phyloP scores from a whole-genome alignment of 1,140 invertebrate genomes.

The Onthophagus taurus region DNA sequence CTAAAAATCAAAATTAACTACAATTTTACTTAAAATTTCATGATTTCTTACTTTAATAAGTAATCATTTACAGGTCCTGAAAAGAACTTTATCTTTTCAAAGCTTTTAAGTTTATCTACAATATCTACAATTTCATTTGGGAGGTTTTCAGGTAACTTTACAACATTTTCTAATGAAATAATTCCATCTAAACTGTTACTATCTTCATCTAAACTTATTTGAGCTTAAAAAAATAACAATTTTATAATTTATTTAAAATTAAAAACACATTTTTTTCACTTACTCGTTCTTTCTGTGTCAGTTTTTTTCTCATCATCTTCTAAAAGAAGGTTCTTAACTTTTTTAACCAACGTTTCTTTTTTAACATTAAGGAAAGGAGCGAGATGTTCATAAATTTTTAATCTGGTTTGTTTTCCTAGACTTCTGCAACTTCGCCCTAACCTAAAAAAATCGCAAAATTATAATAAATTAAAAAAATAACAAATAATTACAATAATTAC shows the following conservation, averaged over 20 bases:
- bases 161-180: too few species aligned
- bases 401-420: conserved; percentile 39
- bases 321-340: conserved; percentile 54
- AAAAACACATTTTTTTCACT: too few species aligned
- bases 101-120: conserved; percentile 48
- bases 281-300: too few species aligned
- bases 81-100: conserved; percentile 55
- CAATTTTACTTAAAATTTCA: neutral
- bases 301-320: conserved; percentile 50
- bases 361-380: conserved; percentile 53
- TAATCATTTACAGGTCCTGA: conserved; percentile 49
- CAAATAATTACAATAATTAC: conserved; percentile 35
- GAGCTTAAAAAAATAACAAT: too few species aligned
- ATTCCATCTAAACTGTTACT: conserved; percentile 1
- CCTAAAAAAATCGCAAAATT: conserved; percentile 37
- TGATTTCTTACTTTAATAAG: conserved; percentile 46
- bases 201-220: too few species aligned
- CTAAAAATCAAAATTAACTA: conserved; percentile 35
- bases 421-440: conserved; percentile 46
- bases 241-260: too few species aligned
- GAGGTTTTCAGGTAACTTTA: conserved; percentile 48
- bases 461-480: neutral
- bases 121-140: conserved; percentile 46
- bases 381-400: conserved; percentile 53
- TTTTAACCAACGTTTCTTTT: conserved; percentile 57